Percentiles rank a stretch among this genome's conserved stretches.
phyloP scores from a whole-genome alignment of 2,797 vertebrate species.

The Myotis planiceps region DNA sequence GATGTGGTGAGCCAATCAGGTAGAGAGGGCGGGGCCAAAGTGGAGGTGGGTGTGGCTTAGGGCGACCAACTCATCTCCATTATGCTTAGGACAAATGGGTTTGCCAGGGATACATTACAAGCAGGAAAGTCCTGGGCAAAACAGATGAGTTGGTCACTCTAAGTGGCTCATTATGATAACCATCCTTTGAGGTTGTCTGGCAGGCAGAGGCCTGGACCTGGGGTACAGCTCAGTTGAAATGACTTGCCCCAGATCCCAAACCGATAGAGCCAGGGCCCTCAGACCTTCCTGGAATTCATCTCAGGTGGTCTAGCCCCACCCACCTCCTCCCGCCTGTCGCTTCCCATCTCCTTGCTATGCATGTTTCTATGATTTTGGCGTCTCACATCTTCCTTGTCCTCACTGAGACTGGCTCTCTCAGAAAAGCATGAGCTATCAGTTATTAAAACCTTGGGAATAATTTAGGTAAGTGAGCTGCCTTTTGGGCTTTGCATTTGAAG shows the following conservation, averaged over 20 bases:
- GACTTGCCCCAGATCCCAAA: neutral
- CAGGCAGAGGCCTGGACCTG: neutral
- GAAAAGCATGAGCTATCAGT: neutral
- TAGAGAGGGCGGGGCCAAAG: neutral
- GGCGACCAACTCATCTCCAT: fast-evolving
- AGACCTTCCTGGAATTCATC: neutral
- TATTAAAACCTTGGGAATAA: neutral
- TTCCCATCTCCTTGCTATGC: neutral
- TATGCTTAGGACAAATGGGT: neutral
- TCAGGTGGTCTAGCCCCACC: neutral
- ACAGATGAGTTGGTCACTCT: fast-evolving
- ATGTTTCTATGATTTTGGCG: neutral
- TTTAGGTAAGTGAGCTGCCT: neutral
- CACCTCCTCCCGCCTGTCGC: neutral
- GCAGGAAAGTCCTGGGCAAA: neutral
- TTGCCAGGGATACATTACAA: neutral
- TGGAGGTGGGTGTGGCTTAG: neutral
- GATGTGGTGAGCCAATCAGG: neutral
- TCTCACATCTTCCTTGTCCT: neutral
- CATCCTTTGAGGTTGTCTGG: neutral
- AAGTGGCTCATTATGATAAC: neutral
- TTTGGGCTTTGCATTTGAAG: neutral
- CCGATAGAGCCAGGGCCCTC: neutral
- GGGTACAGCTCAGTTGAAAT: neutral
- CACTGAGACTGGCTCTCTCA: neutral